A percentile compares a stretch with the other conserved stretches of the same genome.
Evolutionary conservation across 2,113 vertebrate genomes (phyloP).

Genomic region (Mastomys natalensis): DNA sequence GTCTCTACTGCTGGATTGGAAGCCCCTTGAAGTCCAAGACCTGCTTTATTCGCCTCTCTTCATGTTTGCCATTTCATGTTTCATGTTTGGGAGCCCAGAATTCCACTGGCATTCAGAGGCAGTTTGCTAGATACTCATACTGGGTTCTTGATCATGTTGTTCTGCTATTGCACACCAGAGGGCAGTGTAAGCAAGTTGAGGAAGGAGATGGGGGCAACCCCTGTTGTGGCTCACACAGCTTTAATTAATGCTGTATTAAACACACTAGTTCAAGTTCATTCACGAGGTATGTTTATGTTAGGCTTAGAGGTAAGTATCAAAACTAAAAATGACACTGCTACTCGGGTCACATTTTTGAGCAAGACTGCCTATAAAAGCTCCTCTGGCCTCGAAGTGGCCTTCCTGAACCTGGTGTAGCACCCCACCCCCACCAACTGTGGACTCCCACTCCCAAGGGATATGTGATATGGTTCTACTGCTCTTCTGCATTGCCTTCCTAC

Average conservation of each 20-base stretch:
- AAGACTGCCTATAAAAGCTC: neutral
- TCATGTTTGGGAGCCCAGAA: neutral
- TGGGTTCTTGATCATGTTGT: neutral
- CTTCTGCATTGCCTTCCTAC: neutral
- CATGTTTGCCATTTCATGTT: neutral
- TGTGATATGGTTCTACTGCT: neutral
- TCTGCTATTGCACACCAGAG: constrained; percentile 71
- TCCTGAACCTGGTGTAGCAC: neutral
- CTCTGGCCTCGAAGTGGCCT: neutral
- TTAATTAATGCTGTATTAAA: constrained; percentile 17
- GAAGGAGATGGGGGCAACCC: neutral
- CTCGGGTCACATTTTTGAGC: neutral
- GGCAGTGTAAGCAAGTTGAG: constrained; percentile 36
- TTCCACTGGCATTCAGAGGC: neutral
- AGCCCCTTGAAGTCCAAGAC: neutral
- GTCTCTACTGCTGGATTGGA: neutral
- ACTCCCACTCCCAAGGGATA: neutral
- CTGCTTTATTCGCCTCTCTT: constrained; percentile 18
- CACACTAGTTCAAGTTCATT: neutral
- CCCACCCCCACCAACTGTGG: neutral
- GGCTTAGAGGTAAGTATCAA: neutral
- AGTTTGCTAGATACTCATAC: neutral
- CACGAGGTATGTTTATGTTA: neutral
- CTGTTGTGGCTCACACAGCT: neutral
- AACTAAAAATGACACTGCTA: neutral